Conservation (phyloP, 2,113 vertebrate genomes). For the Carassius gibelio region DNA sequence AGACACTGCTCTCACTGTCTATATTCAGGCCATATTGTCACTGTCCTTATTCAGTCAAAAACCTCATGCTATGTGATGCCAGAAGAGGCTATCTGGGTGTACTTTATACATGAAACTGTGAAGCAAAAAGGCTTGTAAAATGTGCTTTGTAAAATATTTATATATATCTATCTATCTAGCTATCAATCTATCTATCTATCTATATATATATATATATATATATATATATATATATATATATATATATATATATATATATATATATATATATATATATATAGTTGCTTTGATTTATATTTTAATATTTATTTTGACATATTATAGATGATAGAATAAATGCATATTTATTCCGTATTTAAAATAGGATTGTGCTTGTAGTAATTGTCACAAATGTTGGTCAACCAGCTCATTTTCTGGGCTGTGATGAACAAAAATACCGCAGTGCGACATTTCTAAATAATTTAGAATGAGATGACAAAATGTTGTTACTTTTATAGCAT, state of each 20-base stretch:
- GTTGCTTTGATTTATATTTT: too few species aligned
- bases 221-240: too few species aligned
- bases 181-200: too few species aligned
- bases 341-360: background rate
- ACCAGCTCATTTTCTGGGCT: background rate
- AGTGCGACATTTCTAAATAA: background rate
- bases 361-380: background rate
- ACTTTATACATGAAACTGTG: background rate
- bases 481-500: background rate
- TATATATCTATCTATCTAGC: too few species aligned
- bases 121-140: too few species aligned
- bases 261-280: too few species aligned
- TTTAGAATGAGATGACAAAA: background rate
- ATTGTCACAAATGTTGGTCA: background rate
- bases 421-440: background rate
- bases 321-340: background rate
- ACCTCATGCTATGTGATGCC: background rate
- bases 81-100: background rate
- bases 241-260: too few species aligned
- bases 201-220: too few species aligned
- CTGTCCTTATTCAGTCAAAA: slow-evolving; percentile 27
- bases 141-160: too few species aligned
- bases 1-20: slow-evolving; percentile 49
- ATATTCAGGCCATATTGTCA: slow-evolving; percentile 32
- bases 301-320: background rate